These are phyloP conservation scores for Corythornis madagascariensis DNA, from an alignment of 2,113 vertebrate species.

Conservation along the genomic window DNA sequence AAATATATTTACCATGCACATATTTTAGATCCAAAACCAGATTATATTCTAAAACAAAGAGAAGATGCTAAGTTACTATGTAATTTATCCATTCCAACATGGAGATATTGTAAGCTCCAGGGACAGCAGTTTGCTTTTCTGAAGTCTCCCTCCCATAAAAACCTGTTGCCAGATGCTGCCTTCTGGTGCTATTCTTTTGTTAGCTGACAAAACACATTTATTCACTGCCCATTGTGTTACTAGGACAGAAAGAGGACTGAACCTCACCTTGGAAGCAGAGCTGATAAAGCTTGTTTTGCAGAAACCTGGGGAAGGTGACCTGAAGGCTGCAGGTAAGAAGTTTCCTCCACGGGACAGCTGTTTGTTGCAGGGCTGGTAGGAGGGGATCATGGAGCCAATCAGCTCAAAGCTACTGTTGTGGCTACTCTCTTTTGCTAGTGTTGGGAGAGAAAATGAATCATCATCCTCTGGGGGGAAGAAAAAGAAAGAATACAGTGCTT, in stretches of 20 bases:
- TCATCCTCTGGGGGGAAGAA: conserved; percentile 83
- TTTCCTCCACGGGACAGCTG: conserved; percentile 74
- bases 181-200: neutral
- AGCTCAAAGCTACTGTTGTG: conserved; percentile 98
- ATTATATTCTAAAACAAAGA: neutral
- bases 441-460: conserved; percentile 84
- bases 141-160: neutral
- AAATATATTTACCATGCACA: neutral
- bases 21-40: neutral
- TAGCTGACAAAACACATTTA: neutral
- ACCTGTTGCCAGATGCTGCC: neutral
- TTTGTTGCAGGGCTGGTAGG: conserved; percentile 91
- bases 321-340: conserved; percentile 72
- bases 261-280: conserved; percentile 91
- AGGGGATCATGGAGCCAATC: conserved; percentile 91
- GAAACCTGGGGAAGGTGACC: conserved; percentile 92
- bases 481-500: neutral
- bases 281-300: conserved; percentile 90
- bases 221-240: neutral
- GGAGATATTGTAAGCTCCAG: neutral
- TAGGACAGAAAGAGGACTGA: accelerated
- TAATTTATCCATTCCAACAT: neutral
- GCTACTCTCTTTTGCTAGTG: conserved; percentile 88
- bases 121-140: neutral
- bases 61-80: too few species aligned